A percentile compares a stretch with the other conserved stretches of the same genome.
These are phyloP conservation scores for Onychorhynchus coronatus DNA, from an alignment of 2,113 vertebrate species.

Conservation along the genomic window DNA sequence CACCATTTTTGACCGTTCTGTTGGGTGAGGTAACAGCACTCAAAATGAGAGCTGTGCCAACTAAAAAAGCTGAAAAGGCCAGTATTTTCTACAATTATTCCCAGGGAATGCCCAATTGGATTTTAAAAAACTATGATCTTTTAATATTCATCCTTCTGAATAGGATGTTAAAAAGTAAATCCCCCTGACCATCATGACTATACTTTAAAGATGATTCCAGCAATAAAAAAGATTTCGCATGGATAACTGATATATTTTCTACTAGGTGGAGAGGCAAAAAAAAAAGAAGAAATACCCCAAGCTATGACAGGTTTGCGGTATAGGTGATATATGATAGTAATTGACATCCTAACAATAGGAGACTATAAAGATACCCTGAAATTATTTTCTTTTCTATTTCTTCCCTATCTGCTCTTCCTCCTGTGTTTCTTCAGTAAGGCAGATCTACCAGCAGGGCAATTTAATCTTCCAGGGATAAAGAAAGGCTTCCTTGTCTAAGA, in stretches of 20 bases:
- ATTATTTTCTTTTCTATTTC: slow-evolving; percentile 27
- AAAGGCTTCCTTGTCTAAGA: slow-evolving; percentile 15
- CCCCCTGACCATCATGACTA: neutral
- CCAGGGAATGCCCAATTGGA: neutral
- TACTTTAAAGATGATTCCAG: neutral
- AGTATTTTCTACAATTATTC: neutral
- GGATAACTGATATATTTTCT: neutral
- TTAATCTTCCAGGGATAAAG: slow-evolving; percentile 42
- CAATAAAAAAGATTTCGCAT: neutral
- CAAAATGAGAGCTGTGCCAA: neutral
- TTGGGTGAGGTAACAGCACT: neutral
- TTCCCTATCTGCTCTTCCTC: slow-evolving; percentile 7
- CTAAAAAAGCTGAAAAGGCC: neutral
- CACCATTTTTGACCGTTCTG: neutral
- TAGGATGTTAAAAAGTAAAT: neutral
- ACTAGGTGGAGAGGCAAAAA: neutral
- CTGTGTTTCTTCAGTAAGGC: slow-evolving; percentile 14
- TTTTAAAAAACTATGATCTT: neutral
- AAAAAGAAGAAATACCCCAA: neutral
- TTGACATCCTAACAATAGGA: slow-evolving; percentile 25
- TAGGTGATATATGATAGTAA: slow-evolving; percentile 25
- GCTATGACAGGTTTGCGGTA: neutral
- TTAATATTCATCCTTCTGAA: neutral
- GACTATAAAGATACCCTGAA: slow-evolving; percentile 7
- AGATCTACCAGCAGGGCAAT: slow-evolving; percentile 43